Conservation (phyloP, 2,113 vertebrate species). For the Dolichotis patagonum region DNA sequence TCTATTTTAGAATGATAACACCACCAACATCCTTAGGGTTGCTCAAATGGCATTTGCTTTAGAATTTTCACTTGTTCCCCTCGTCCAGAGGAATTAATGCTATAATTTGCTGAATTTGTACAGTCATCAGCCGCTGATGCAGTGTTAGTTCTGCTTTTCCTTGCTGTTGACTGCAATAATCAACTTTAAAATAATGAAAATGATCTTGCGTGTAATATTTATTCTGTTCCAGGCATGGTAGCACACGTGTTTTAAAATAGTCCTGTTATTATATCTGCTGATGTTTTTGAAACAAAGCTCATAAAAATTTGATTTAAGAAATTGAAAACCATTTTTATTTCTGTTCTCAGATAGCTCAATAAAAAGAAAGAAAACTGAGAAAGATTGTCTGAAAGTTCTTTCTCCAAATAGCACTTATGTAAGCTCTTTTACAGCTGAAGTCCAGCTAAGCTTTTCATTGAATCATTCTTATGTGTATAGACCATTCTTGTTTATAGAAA, state of each 20-base stretch:
- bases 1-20: neutral
- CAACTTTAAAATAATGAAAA: neutral
- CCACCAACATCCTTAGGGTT: neutral
- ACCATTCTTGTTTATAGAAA: neutral
- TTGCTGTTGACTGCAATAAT: neutral
- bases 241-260: neutral
- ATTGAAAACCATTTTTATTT: neutral
- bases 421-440: neutral
- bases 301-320: slow-evolving; percentile 33
- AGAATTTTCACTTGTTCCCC: neutral
- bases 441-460: neutral
- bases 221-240: neutral
- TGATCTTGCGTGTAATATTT: neutral
- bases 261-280: neutral
- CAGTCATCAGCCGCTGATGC: neutral
- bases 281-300: neutral
- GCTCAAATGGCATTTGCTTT: neutral
- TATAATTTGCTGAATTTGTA: neutral
- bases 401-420: neutral
- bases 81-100: neutral
- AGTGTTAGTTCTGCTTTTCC: neutral
- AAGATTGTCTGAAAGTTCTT: neutral
- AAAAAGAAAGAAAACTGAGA: slow-evolving; percentile 18
- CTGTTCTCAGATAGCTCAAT: neutral
- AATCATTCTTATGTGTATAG: neutral